These are phyloP conservation scores for Drosophila gunungcola DNA, from an alignment of 1,140 invertebrate genomes.

Conservation along the genomic window DNA sequence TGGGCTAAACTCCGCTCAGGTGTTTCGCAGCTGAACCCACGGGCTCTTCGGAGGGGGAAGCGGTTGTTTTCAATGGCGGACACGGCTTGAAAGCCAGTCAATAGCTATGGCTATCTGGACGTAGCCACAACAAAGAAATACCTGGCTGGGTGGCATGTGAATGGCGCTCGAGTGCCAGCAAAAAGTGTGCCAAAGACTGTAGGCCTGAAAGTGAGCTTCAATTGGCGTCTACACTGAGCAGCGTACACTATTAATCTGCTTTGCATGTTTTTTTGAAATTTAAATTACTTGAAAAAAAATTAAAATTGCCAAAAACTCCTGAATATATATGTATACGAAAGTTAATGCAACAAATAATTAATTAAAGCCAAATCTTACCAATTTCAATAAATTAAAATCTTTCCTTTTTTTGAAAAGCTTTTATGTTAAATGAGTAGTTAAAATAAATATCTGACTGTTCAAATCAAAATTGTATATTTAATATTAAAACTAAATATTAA, in stretches of 20 bases:
- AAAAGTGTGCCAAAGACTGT: conserved; percentile 76
- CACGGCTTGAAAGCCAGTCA: conserved; percentile 43
- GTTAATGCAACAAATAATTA: no score
- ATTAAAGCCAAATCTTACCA: no score
- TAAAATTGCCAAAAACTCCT: no score
- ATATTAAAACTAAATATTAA: no score
- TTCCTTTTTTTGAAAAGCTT: no score
- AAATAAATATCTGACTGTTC: no score
- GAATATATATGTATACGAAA: no score
- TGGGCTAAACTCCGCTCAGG: conserved; percentile 68
- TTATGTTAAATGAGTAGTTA: no score
- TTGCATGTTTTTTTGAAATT: no score
- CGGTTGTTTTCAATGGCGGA: conserved; percentile 62
- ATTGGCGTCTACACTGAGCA: conserved; percentile 28
- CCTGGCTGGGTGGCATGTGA: conserved; percentile 46
- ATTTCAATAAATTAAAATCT: no score
- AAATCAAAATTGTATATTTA: no score
- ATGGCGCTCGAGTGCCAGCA: conserved; percentile 51
- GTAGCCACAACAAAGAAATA: conserved; percentile 39
- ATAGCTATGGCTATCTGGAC: conserved; percentile 16
- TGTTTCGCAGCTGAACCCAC: conserved; percentile 31
- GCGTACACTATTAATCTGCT: background rate
- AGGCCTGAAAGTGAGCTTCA: conserved; percentile 60
- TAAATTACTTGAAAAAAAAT: no score
- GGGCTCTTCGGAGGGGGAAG: conserved; percentile 4